Base-by-base conservation (phyloP, 2,888 invertebrate species). In the Sinohyriopsis cumingii region DNA sequence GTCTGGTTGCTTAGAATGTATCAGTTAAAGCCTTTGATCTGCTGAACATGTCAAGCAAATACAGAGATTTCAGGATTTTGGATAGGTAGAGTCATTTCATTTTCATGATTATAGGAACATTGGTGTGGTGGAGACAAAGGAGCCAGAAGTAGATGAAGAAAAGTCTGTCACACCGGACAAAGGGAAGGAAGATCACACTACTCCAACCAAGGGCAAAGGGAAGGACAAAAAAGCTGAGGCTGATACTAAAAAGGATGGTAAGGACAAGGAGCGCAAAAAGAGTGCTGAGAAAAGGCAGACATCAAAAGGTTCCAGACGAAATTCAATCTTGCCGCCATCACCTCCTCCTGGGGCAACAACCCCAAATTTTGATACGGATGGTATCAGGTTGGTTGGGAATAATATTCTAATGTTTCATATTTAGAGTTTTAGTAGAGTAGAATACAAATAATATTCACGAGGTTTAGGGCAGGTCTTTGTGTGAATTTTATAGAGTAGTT, bases 341-440 rank as follows among this genome's bases (percentile, higher is more conserved):
- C 88, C 89, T 19, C 88, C 88, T 18, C 86, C 86, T 24, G 87
- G 88, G n/a, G 81, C 81, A 1, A 67, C 80, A 20, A 87, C 88
- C 4, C 88, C 89, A 20, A 82, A 81, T 24, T 87, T 87, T 18
- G 89, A 89, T 65, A 77, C 77, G 20, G 89, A 89, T 69, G 84
- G 76, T 28, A 71, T 80, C 63, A 85, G 84, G 85, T 85, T 68
- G 66, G 73, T 24, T 57, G 45, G 15, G 45, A 15, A 45, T 12
- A 45, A 20, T n/a, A 45, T 57, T 24, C 18, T 15, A 9, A 20
- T 60, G 1, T 22, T n/a, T 64, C 53, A 5, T 25, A 20, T 55
- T 60, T 67, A 45, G 15, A 1, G 45, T 45, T 12, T 45, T 45
- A 45, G 15, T 45, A 28, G 28, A 28, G 54, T 33, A 12, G 53